Base-by-base conservation (phyloP, 2,113 vertebrate species). In the Epinephelus fuscoguttatus region DNA sequence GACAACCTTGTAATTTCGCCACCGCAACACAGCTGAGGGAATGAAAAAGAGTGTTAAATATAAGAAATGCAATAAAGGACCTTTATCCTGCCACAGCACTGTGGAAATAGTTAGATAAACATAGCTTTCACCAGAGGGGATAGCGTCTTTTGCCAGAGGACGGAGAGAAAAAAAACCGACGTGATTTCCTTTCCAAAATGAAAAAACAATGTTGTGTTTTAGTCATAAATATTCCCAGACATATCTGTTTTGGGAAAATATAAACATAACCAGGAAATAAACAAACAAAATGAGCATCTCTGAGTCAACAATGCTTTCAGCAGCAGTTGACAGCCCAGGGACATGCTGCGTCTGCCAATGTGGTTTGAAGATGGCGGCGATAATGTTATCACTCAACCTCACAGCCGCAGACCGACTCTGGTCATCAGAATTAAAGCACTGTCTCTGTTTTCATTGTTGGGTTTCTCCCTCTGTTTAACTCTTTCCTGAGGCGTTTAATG, bases 291-390 rank as follows among this genome's bases (percentile, higher is more conserved):
- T 70, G 62, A 86, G 81, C 64, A 74, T 78, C 66, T 84, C 66
- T 69, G 88, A 86, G 86, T 91, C 85, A 85, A 93, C 91, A 85
- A 50, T 42, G 80, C 88, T 90, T 82, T 87, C 80, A 64, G 87
- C 80, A 74, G 78, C 67, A 72, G 84, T 75, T 67, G 78, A 85
- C 85, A 79, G 91, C 87, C 81, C 57, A 60, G 84, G 84, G 86
- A 84, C 76, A 53, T 17, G 30, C 70, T 78, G 84, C 71, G 33
- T 81, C 80, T 89, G 88, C 75, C 78, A 85, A 5, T 69, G 79
- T n/a, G 63, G 84, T 82, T 82, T 81, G 81, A 86, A 82, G 84
- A 91, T 88, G 75, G 79, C 15, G 11, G 37, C 15, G 89, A 84
- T 84, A 84, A 71, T 69, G 74, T 82, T 88, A 81, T 82, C 84